These are phyloP conservation scores for Manacus vitellinus DNA, from an alignment of 2,113 vertebrate species.

Conservation along the genomic window DNA sequence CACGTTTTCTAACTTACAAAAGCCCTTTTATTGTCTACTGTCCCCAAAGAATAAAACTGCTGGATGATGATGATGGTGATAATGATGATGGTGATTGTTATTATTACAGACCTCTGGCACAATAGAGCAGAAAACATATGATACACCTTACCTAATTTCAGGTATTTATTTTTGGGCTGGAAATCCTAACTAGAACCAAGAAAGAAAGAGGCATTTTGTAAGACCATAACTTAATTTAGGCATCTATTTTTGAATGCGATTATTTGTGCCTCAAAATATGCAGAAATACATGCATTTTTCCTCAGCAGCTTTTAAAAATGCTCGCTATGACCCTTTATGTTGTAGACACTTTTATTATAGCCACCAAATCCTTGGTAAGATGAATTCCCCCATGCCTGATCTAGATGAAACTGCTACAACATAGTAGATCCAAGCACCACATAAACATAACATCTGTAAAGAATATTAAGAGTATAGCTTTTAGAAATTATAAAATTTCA, in stretches of 20 bases:
- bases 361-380: neutral
- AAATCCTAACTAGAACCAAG: neutral
- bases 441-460: neutral
- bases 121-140: neutral
- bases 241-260: neutral
- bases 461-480: neutral
- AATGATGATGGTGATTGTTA: no score
- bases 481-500: neutral
- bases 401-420: neutral
- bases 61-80: no score
- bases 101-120: neutral
- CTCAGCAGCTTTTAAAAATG: neutral
- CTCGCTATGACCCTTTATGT: neutral
- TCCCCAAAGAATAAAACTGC: neutral
- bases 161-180: neutral
- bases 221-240: neutral
- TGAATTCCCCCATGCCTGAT: neutral
- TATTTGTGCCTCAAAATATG: neutral
- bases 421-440: neutral
- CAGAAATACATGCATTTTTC: neutral
- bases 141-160: neutral
- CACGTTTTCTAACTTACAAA: neutral
- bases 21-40: neutral
- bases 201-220: neutral
- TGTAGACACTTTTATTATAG: neutral